Conservation (phyloP, 2,888 invertebrate species). For the Timema podura region DNA sequence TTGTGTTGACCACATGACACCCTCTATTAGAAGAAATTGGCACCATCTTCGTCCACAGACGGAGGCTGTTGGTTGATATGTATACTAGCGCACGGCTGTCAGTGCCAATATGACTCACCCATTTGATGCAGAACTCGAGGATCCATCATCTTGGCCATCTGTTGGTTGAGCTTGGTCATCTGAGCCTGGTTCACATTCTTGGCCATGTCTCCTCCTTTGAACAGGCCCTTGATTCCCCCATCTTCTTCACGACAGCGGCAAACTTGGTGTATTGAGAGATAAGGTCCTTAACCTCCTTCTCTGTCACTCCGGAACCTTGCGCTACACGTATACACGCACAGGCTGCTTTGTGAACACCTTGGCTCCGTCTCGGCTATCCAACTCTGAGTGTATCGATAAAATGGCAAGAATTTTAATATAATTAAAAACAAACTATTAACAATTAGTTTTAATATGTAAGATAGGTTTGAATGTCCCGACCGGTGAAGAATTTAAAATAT, state of each 20-base stretch:
- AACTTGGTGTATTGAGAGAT: conserved; percentile 98
- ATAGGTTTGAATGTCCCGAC: too few relatives aligned
- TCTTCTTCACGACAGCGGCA: conserved; percentile 98
- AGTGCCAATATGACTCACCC: conserved; percentile 48
- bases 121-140: conserved; percentile 94
- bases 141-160: conserved; percentile 99
- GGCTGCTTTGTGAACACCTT: conserved; percentile 92
- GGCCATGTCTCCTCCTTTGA: conserved; percentile 97
- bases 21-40: too few relatives aligned
- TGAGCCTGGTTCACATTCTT: conserved; percentile 98
- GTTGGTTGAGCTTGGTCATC: conserved; percentile 98
- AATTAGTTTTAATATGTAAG: too few relatives aligned
- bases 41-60: too few relatives aligned
- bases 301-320: conserved; percentile 89
- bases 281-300: conserved; percentile 94
- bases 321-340: conserved; percentile 79
- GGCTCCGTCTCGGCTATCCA: conserved; percentile 94
- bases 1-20: too few relatives aligned
- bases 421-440: too few relatives aligned
- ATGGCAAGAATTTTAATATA: too few relatives aligned
- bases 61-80: too few relatives aligned
- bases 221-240: conserved; percentile 99
- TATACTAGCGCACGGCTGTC: too few relatives aligned
- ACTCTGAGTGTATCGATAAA: conserved; percentile 53
- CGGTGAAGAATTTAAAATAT: too few relatives aligned